phyloP scores from a whole-genome alignment of 1,140 invertebrate species.

The Anthonomus grandis region DNA sequence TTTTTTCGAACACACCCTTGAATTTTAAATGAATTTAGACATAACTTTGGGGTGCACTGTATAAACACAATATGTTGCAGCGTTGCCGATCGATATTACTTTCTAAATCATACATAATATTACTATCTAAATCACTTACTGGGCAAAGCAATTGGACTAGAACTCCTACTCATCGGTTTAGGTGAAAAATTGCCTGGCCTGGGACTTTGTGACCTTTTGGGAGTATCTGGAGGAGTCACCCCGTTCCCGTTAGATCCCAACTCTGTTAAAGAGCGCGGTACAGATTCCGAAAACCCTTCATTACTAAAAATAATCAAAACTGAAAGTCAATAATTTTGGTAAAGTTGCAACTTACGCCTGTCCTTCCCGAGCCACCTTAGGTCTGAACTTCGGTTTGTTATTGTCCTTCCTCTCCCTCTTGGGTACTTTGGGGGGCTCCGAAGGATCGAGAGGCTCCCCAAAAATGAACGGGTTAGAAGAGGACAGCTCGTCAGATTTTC shows the following conservation, averaged over 20 bases:
- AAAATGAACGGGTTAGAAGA: constrained; percentile 62
- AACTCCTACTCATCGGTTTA: constrained; percentile 56
- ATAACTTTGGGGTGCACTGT: too few species aligned
- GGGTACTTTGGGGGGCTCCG: constrained; percentile 43
- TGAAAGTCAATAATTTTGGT: neutral
- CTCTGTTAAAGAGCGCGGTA: constrained; percentile 49
- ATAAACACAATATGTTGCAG: too few species aligned
- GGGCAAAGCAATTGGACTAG: constrained; percentile 60
- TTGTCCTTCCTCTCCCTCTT: constrained; percentile 52
- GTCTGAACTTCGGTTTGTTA: constrained; percentile 60
- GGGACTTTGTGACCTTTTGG: constrained; percentile 57
- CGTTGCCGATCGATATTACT: neutral
- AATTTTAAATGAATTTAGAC: too few species aligned
- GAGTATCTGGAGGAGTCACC: constrained; percentile 69
- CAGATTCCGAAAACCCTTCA: constrained; percentile 18
- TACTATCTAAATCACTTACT: constrained; percentile 28
- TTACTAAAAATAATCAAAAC: too few species aligned
- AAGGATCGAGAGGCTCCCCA: constrained; percentile 37
- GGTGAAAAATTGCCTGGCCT: constrained; percentile 50
- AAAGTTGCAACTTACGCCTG: constrained; percentile 53
- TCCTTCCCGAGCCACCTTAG: constrained; percentile 70
- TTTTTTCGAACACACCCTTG: too few species aligned
- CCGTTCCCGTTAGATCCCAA: constrained; percentile 75
- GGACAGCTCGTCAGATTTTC: constrained; percentile 25
- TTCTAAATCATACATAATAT: neutral